Evolutionary conservation across 2,113 vertebrate genomes (phyloP).

Genomic region (Aramus guarauna): DNA sequence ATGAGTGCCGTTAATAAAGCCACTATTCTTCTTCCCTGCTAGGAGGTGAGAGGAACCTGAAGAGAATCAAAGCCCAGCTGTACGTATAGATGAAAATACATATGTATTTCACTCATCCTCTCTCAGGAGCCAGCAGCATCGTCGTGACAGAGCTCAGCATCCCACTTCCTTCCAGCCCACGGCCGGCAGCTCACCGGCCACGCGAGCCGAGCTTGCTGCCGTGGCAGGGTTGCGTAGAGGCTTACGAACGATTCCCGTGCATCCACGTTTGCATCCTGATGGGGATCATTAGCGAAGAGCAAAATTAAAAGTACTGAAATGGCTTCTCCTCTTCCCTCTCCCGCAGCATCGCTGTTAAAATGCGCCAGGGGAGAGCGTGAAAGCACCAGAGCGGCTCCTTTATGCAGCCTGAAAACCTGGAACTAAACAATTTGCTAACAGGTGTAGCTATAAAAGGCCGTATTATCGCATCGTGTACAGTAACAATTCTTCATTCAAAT

Average conservation of each 20-base stretch:
- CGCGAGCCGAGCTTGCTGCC: background rate
- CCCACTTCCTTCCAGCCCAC: accelerated
- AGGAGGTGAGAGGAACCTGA: background rate
- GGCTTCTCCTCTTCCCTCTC: background rate
- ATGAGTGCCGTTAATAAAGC: background rate
- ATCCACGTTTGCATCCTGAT: accelerated
- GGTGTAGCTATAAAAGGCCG: background rate
- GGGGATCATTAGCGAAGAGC: background rate
- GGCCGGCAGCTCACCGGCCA: background rate
- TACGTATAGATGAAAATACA: accelerated
- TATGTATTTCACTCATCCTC: background rate
- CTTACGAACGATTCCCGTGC: accelerated
- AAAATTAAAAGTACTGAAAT: background rate
- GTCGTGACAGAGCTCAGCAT: background rate
- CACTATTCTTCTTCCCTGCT: background rate
- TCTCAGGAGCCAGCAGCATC: background rate
- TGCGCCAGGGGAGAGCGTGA: background rate
- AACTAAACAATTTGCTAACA: conserved; percentile 21
- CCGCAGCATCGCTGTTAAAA: background rate
- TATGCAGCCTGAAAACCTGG: background rate
- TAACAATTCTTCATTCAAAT: conserved; percentile 65
- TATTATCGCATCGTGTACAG: background rate
- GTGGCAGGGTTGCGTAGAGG: background rate
- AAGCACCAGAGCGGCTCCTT: background rate
- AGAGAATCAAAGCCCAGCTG: background rate